Evolutionary conservation across 2,888 invertebrate species (phyloP).

Genomic region (Cactoblastis cactorum): DNA sequence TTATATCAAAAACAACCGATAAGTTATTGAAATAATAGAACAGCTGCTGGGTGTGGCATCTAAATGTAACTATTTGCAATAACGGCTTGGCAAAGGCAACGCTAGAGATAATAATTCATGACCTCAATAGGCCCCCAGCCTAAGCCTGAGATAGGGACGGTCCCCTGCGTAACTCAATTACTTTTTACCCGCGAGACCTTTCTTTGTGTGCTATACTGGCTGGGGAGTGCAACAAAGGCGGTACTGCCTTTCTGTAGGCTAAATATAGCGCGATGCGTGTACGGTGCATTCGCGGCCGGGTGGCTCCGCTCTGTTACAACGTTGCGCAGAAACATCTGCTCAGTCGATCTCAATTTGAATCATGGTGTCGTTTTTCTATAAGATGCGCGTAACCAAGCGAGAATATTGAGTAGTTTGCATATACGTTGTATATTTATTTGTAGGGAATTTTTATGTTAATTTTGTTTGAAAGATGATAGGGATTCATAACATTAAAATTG

Average conservation of each 20-base stretch:
- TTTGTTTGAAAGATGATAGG: no score
- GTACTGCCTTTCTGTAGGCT: conserved; percentile 72
- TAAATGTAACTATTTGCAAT: conserved; percentile 4
- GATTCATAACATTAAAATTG: no score
- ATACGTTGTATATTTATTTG: no score
- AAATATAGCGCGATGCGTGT: conserved; percentile 69
- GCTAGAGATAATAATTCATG: conserved; percentile 49
- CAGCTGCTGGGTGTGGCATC: conserved; percentile 1
- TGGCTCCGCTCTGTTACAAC: conserved; percentile 6
- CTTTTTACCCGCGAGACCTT: conserved; percentile 70
- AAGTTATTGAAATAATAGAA: neutral
- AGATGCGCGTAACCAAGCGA: neutral
- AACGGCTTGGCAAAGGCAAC: conserved; percentile 38
- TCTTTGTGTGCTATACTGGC: conserved; percentile 66
- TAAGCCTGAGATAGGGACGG: conserved; percentile 62
- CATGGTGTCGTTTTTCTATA: neutral
- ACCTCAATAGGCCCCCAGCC: conserved; percentile 52
- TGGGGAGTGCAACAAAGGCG: conserved; percentile 70
- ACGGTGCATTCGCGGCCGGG: conserved; percentile 47
- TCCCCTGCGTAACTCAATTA: conserved; percentile 65
- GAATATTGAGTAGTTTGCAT: neutral
- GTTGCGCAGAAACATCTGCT: conserved; percentile 18
- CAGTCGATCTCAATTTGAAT: neutral
- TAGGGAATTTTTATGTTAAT: no score
- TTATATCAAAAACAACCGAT: neutral